phyloP scores from a whole-genome alignment of 2,113 vertebrate genomes.

The Aphyosemion australe region DNA sequence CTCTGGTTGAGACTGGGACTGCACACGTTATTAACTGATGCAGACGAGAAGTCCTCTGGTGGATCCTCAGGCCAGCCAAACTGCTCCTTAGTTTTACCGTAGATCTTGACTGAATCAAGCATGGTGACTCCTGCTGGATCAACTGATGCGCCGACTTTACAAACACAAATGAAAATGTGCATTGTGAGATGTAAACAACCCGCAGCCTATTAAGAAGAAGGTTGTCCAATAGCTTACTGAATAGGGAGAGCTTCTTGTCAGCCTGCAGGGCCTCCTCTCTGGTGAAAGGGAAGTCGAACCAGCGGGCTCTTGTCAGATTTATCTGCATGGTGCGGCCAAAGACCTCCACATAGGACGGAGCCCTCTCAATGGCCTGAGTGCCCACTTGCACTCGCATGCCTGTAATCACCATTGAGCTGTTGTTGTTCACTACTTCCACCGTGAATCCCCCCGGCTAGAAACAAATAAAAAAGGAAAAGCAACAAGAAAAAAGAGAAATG shows the following conservation, averaged over 20 bases:
- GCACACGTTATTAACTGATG: slow-evolving; percentile 93
- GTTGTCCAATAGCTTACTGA: slow-evolving; percentile 83
- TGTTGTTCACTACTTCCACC: slow-evolving; percentile 94
- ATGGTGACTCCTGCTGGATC: slow-evolving; percentile 98
- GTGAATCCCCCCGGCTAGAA: slow-evolving; percentile 94
- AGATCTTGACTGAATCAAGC: slow-evolving; percentile 98
- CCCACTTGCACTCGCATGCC: slow-evolving; percentile 97
- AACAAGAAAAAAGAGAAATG: not conserved
- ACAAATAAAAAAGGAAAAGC: no score
- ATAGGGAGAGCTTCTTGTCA: slow-evolving; percentile 96
- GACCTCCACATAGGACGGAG: slow-evolving; percentile 93
- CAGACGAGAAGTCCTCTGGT: slow-evolving; percentile 93
- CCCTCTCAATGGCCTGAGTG: slow-evolving; percentile 93
- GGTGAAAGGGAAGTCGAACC: slow-evolving; percentile 98
- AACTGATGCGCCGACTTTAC: slow-evolving; percentile 92
- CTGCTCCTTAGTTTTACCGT: slow-evolving; percentile 99
- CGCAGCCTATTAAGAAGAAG: no score
- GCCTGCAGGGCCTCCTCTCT: slow-evolving; percentile 96
- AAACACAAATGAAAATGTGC: slow-evolving; percentile 4
- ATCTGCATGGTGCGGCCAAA: slow-evolving; percentile 98
- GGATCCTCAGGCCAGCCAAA: slow-evolving; percentile 99
- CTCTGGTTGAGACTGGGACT: slow-evolving; percentile 91
- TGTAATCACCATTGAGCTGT: slow-evolving; percentile 98
- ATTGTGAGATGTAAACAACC: no score
- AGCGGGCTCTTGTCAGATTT: slow-evolving; percentile 93